Conservation (phyloP, 2,888 invertebrate genomes). For the Agrypnus murinus region DNA sequence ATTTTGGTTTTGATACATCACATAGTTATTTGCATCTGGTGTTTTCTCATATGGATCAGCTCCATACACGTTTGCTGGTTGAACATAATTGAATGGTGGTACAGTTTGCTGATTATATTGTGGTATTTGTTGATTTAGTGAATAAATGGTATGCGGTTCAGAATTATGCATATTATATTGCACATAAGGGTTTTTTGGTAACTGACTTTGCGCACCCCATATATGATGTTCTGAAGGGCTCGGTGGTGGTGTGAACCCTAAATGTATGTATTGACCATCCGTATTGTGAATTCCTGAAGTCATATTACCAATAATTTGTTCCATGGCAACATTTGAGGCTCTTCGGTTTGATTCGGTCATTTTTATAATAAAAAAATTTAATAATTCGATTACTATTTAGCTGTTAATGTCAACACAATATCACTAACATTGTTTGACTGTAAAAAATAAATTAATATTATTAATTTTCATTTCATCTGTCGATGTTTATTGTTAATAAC, state of each 20-base stretch:
- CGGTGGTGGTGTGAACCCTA: constrained; percentile 71
- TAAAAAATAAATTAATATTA: not conserved
- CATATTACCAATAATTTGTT: constrained; percentile 77
- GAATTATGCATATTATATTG: constrained; percentile 44
- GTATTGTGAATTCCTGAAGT: constrained; percentile 75
- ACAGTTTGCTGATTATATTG: constrained; percentile 49
- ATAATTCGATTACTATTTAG: not conserved
- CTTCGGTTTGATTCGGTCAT: constrained; percentile 67
- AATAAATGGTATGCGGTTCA: constrained; percentile 51
- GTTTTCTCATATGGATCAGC: constrained; percentile 50
- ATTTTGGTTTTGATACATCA: constrained; percentile 60
- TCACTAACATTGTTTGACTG: not conserved
- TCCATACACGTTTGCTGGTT: constrained; percentile 51
- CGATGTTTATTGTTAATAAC: constrained; percentile 33
- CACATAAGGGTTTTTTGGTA: constrained; percentile 55
- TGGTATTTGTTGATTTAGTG: constrained; percentile 51
- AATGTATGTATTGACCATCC: constrained; percentile 75
- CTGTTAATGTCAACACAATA: not conserved
- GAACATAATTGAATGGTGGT: constrained; percentile 52
- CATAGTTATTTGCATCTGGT: constrained; percentile 53
- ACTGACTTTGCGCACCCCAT: constrained; percentile 58
- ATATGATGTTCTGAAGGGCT: constrained; percentile 59
- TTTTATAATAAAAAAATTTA: constrained; percentile 36
- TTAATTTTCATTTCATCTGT: constrained; percentile 14
- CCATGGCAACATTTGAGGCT: constrained; percentile 68